Evolutionary conservation across 2,113 vertebrate species (phyloP), one percentile per base, ranked within the genome.

Genomic region (Arothron firmamentum): DNA sequence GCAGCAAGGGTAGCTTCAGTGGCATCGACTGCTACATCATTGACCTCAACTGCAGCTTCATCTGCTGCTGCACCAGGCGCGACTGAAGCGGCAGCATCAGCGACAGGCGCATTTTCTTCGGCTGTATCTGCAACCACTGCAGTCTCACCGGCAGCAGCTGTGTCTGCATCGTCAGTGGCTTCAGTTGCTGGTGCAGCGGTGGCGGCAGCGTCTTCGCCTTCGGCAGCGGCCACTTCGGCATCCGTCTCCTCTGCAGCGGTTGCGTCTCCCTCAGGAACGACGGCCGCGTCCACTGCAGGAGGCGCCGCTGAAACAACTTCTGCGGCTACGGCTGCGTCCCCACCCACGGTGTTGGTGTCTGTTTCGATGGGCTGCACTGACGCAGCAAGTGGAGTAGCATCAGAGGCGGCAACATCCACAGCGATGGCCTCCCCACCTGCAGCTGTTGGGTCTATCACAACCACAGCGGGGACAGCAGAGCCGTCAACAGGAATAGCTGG

Each of bases 321-420:
- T 1, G 63, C 65, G 1, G 13, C 62, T 6, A 21, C 82, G 7
- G 80, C 7, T 9, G 67, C 67, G 0, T 79, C 42, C 11, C 34
- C 34, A 38, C 11, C 34, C 9, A 38, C 34, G 34, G 67, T 63
- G 41, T 66, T 45, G 21, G 16, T 23, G 50, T 20, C 67, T 60
- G 65, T 18, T 1, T 45, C 75, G 0, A 19, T 70, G 0, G 84
- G 86, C 61, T 90, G 87, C 41, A 67, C 79, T 48, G 86, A 83
- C 16, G 34, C 70, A 19, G 61, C 65, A 6, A 71, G 50, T 4
- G 82, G 74, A 19, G 88, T 83, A 2, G 74, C 23, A 0, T 82
- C 87, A 46, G 89, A 85, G 21, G 70, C 74, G 8, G 81, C 55
- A 19, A 84, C 63, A 19, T 78, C 84, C 38, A 82, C 23, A 17